A percentile compares a stretch with the other conserved stretches of the same genome.
These are phyloP conservation scores for Mobula hypostoma DNA, from an alignment of 2,113 vertebrate genomes.

Conservation along the genomic window DNA sequence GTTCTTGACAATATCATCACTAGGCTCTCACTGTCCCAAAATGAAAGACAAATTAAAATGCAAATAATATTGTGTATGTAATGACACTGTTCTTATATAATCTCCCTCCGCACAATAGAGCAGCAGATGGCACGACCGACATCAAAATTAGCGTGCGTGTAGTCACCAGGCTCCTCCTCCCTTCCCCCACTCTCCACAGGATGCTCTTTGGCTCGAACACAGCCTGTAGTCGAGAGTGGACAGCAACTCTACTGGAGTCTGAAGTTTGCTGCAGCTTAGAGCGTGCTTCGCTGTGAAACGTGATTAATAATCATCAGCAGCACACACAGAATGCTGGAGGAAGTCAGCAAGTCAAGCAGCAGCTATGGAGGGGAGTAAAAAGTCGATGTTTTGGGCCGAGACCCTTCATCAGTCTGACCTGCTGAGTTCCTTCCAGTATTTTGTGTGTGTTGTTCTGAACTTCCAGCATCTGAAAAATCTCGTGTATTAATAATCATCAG, in stretches of 20 bases:
- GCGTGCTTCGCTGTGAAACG: not conserved
- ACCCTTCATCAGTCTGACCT: too few species aligned
- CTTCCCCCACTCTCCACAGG: not conserved
- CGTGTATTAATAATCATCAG: too few species aligned
- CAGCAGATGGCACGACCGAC: not conserved
- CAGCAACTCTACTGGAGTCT: not conserved
- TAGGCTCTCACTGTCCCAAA: not conserved
- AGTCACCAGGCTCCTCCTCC: not conserved
- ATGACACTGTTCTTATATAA: slow-evolving; percentile 21
- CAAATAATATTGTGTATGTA: slow-evolving; percentile 9
- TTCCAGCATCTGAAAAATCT: too few species aligned
- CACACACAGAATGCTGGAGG: too few species aligned
- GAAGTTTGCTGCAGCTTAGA: not conserved
- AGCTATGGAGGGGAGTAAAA: too few species aligned
- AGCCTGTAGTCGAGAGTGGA: not conserved
- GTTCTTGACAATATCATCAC: not conserved
- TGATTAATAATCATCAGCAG: not conserved
- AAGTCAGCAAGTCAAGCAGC: too few species aligned
- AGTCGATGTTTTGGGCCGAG: too few species aligned
- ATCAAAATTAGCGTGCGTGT: not conserved
- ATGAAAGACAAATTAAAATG: slow-evolving; percentile 21
- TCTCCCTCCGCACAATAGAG: not conserved
- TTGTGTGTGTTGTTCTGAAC: too few species aligned
- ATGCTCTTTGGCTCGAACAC: not conserved
- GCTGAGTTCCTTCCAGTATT: too few species aligned